Conservation (phyloP, 2,113 vertebrate species). For the Centropristis striata region DNA sequence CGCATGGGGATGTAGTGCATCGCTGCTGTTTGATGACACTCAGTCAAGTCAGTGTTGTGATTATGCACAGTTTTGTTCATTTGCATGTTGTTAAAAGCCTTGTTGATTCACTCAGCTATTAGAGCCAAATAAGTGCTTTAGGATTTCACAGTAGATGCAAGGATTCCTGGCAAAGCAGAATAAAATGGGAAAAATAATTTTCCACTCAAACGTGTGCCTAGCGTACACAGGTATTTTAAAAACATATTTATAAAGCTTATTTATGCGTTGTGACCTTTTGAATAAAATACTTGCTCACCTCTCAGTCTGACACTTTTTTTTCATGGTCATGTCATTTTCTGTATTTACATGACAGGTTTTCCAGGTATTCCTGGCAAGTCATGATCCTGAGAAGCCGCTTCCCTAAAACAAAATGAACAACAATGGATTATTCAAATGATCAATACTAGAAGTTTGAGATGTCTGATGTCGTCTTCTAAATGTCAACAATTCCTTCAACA, state of each 20-base stretch:
- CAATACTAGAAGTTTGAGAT: not conserved
- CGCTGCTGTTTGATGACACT: slow-evolving; percentile 56
- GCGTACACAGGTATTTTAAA: no score
- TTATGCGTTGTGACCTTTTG: no score
- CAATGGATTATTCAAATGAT: no score
- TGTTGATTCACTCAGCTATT: slow-evolving; percentile 22
- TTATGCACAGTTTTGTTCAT: slow-evolving; percentile 64
- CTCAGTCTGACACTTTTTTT: no score
- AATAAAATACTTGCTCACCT: no score
- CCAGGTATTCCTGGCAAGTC: not conserved
- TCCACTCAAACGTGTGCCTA: no score
- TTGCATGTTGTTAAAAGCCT: slow-evolving; percentile 54
- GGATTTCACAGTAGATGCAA: not conserved
- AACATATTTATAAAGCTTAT: no score
- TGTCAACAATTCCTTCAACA: not conserved
- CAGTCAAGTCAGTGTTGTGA: slow-evolving; percentile 47
- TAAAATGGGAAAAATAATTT: not conserved
- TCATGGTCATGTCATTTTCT: not conserved
- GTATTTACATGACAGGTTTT: no score
- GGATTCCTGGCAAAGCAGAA: not conserved
- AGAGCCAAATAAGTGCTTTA: slow-evolving; percentile 8
- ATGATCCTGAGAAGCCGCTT: not conserved
- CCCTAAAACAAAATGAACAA: not conserved
- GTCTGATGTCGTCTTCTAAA: no score
- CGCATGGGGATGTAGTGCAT: slow-evolving; percentile 36